Evolutionary conservation across 2,888 invertebrate genomes (phyloP), one percentile per base, ranked within the genome.

Genomic region (Drosophila quasianomalipes): DNA sequence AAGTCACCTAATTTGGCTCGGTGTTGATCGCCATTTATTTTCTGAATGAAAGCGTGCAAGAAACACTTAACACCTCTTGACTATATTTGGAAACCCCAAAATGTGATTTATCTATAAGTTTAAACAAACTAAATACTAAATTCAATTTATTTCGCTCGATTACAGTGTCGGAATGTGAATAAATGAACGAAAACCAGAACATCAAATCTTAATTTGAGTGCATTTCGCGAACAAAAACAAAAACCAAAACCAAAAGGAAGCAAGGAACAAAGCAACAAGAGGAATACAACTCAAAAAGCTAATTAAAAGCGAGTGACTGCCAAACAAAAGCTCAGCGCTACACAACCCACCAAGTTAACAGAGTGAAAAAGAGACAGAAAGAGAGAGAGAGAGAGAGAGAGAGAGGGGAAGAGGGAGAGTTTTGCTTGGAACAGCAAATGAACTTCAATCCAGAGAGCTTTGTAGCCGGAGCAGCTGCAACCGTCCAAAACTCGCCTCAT

Each of bases 401-500:
- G 31, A 31, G 51, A 53, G 57, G 19, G 57, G 41, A 39, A 53
- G 31, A 10, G 44, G 30, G 49, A 58, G 44, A 57, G 47, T 22
- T 49, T 65, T 31, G 69, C 26, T 30, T 54, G 54, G 30, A 26
- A 52, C 28, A 70, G 84, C 90, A 76, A 85, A 92, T 92, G 92
- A 92, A 92, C 89, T 91, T 89, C 82, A 85, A 82, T 74, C 70
- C 89, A 44, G 85, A 86, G 65, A 85, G 83, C 70, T 78, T 85
- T 69, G 82, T 77, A 41, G 77, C 88, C 74, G 82, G 73, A 66
- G 83, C 75, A 71, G 85, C 79, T 73, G 83, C 86, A 81, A 72
- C 75, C 72, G 76, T 68, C 76, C 79, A 62, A 53, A 71, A 69
- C 19, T 49, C 68, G 9, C 66, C 67, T 3, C 57, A 70, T 52